Percentiles rank a stretch among this genome's conserved stretches.
phyloP scores from a whole-genome alignment of 2,797 vertebrate species.

The Pempheris klunzingeri region DNA sequence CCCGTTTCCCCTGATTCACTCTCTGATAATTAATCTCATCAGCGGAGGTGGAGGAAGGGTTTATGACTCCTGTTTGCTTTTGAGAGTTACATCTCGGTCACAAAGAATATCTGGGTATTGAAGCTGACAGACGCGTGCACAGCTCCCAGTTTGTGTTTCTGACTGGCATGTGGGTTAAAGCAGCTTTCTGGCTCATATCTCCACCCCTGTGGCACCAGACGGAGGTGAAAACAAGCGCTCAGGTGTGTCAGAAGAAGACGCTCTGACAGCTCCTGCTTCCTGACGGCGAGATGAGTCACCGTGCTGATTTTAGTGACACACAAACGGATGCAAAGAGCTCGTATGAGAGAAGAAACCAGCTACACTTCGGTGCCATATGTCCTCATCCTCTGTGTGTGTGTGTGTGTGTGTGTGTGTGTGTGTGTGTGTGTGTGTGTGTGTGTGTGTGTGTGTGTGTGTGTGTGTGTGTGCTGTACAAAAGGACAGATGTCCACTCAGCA shows the following conservation, averaged over 20 bases:
- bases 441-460: background rate
- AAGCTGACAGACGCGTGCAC: background rate
- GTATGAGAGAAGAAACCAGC: slow-evolving; percentile 7
- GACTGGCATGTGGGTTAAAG: background rate
- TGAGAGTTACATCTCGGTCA: background rate
- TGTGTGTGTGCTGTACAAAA: slow-evolving; percentile 40
- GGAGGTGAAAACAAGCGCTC: slow-evolving; percentile 31
- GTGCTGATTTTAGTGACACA: slow-evolving; percentile 11
- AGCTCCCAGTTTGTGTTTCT: background rate
- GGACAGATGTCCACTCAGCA: slow-evolving; percentile 78
- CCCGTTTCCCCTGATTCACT: background rate
- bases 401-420: slow-evolving; percentile 14
- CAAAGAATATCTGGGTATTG: background rate
- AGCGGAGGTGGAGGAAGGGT: background rate
- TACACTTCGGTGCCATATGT: slow-evolving; percentile 33
- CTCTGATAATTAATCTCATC: background rate
- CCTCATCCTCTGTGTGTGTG: slow-evolving; percentile 37
- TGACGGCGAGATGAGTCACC: slow-evolving; percentile 35
- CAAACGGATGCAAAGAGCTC: slow-evolving; percentile 17
- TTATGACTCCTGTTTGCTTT: background rate
- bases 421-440: slow-evolving; percentile 1
- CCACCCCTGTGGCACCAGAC: slow-evolving; percentile 19
- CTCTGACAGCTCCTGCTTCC: slow-evolving; percentile 10
- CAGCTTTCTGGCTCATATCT: background rate
- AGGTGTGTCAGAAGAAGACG: slow-evolving; percentile 12